A percentile compares a stretch with the other conserved stretches of the same genome.
Evolutionary conservation across 2,888 invertebrate species (phyloP).

Genomic region (Nebria brevicollis): DNA sequence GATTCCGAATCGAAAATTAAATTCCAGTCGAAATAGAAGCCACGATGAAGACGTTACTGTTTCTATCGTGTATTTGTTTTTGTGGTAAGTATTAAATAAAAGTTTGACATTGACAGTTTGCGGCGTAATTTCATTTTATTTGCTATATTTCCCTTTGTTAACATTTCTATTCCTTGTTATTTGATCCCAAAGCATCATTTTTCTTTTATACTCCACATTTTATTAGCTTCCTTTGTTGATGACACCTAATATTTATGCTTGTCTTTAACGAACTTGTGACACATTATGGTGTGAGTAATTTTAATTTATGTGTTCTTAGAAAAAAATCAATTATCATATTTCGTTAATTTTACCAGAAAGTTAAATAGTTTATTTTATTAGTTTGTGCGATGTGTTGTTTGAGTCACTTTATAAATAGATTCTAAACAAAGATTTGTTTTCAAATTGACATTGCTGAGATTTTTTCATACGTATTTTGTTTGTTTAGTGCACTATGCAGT

Average conservation of each 20-base stretch:
- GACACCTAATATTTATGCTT: neutral
- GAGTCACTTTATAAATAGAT: slow-evolving; percentile 3
- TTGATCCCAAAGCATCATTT: too few species aligned
- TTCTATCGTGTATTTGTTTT: slow-evolving; percentile 31
- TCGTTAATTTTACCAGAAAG: neutral
- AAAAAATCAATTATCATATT: neutral
- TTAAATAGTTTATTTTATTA: neutral
- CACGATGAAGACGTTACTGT: slow-evolving; percentile 38
- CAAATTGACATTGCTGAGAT: neutral
- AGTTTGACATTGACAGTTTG: slow-evolving; percentile 22
- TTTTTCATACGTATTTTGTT: slow-evolving; percentile 7
- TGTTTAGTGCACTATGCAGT: slow-evolving; percentile 23
- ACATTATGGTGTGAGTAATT: slow-evolving; percentile 19
- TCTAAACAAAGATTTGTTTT: slow-evolving; percentile 28
- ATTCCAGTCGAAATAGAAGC: slow-evolving; percentile 31
- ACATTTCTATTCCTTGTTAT: neutral
- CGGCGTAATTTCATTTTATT: slow-evolving; percentile 23
- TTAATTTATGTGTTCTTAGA: neutral
- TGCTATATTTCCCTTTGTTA: neutral
- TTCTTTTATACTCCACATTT: too few species aligned
- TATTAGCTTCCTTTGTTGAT: neutral
- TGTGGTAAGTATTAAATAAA: slow-evolving; percentile 29
- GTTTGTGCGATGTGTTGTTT: neutral
- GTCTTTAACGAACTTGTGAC: slow-evolving; percentile 12
- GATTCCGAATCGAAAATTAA: slow-evolving; percentile 25